Evolutionary conservation across 2,888 invertebrate genomes (phyloP), one percentile per base, ranked within the genome.

Genomic region (Aspidapion aeneum): DNA sequence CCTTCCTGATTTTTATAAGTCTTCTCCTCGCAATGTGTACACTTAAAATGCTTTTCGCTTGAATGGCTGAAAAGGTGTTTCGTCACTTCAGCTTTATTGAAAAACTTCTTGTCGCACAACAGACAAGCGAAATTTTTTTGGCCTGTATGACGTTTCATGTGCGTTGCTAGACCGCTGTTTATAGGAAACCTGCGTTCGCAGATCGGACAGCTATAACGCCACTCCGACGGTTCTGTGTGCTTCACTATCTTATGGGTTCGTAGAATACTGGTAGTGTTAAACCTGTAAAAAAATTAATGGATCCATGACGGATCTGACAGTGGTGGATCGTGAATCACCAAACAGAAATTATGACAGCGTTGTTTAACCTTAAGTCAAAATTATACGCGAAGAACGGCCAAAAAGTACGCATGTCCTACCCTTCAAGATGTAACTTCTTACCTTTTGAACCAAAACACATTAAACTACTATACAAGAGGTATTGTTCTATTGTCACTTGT

Each of bases 21-120:
- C 60, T 73, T 74, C 17, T 65, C 66, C 18, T 69, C 61, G 56
- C 74, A 74, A 16, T 71, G 22, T 12, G 64, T 62, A 63, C 74
- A 74, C 56, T 72, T 70, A 21, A 70, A 73, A 2, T 67, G 65
- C 20, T 71, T 66, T 50, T 74, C 72, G 54, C 70, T 70, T 1
- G 73, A 71, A 58, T 74, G 74, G 19, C 70, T 70, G 21, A 70
- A 67, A 17, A 74, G 63, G 62, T 73, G 73, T 57, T 72, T 72
- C 7, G 68, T 68, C 21, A 75, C 66, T 62, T 73, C 74, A 5
- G 70, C 70, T 55, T 73, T 74, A 35, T 72, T 73, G 22, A 70
- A 73, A 60, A 74, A 75, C 21, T 80, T 78, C 71, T 84, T 85
- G 0, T 68, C 68, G 55, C 75, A 75, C 18, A 74, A 68, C 35